Evolutionary conservation across 2,888 invertebrate species (phyloP).

Genomic region (Drosophila prostipennis): DNA sequence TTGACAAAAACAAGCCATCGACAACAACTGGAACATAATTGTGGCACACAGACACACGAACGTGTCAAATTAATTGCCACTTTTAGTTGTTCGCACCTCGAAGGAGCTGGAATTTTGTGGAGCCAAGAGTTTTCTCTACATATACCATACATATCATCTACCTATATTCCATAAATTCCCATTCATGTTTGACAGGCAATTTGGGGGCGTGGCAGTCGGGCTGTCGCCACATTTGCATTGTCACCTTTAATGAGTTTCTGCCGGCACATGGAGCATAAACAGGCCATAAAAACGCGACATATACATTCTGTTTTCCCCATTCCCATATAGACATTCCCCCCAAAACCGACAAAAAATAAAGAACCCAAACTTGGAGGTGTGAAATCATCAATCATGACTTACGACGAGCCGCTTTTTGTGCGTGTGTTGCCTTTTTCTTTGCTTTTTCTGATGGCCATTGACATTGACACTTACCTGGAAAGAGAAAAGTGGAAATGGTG

Average conservation of each 20-base stretch:
- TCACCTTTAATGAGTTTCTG: conserved; percentile 71
- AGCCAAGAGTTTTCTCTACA: conserved; percentile 1
- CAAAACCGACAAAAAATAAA: neutral
- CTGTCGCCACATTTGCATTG: conserved; percentile 65
- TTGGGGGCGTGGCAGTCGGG: conserved; percentile 38
- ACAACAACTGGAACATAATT: conserved; percentile 5
- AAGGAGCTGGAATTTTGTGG: conserved; percentile 4
- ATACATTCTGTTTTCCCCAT: conserved; percentile 3
- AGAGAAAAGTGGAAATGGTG: conserved; percentile 25
- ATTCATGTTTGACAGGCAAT: conserved; percentile 30
- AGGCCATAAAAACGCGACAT: conserved; percentile 69
- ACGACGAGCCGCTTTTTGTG: conserved; percentile 24
- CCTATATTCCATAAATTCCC: conserved; percentile 1
- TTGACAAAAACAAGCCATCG: conserved; percentile 40
- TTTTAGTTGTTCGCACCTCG: conserved; percentile 66
- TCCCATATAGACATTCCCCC: neutral
- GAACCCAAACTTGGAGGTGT: conserved; percentile 55
- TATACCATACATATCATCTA: neutral
- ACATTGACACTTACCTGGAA: conserved; percentile 64
- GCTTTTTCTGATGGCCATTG: conserved; percentile 24
- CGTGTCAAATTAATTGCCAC: conserved; percentile 67
- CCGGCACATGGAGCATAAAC: conserved; percentile 66
- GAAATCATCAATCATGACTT: conserved; percentile 48
- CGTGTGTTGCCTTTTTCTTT: conserved; percentile 4
- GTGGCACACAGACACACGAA: conserved; percentile 24